Conservation (phyloP, 2,888 invertebrate species). For the Cataglyphis rosenhaueri region DNA sequence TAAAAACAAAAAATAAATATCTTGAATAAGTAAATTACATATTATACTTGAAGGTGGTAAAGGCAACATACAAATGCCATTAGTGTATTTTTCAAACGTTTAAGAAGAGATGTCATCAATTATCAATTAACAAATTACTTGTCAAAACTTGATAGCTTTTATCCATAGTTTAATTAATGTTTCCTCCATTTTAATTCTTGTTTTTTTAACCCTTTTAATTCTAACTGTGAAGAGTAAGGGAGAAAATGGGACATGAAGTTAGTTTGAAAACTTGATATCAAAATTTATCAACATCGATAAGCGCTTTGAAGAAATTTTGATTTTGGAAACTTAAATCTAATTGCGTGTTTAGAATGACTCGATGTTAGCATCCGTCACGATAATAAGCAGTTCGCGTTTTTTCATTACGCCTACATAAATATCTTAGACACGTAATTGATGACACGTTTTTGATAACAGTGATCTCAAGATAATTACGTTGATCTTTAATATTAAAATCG, state of each 20-base stretch:
- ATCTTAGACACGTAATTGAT: slow-evolving; percentile 39
- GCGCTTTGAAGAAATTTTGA: neutral
- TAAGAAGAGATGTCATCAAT: neutral
- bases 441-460: neutral
- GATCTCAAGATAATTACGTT: slow-evolving; percentile 2
- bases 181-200: neutral
- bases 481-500: neutral
- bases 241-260: neutral
- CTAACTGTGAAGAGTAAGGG: neutral
- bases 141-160: neutral
- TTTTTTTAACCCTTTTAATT: neutral
- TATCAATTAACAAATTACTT: neutral
- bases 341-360: neutral
- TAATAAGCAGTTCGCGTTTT: neutral
- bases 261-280: neutral
- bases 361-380: too few species aligned
- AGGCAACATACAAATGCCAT: neutral
- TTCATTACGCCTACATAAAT: neutral
- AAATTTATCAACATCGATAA: neutral
- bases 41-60: neutral
- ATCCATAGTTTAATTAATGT: neutral
- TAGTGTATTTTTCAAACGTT: neutral
- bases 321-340: neutral
- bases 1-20: neutral
- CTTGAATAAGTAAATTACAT: neutral